Evolutionary conservation across 2,888 invertebrate species (phyloP), one percentile per base, ranked within the genome.

Genomic region (Trypoxylon attenuatum): DNA sequence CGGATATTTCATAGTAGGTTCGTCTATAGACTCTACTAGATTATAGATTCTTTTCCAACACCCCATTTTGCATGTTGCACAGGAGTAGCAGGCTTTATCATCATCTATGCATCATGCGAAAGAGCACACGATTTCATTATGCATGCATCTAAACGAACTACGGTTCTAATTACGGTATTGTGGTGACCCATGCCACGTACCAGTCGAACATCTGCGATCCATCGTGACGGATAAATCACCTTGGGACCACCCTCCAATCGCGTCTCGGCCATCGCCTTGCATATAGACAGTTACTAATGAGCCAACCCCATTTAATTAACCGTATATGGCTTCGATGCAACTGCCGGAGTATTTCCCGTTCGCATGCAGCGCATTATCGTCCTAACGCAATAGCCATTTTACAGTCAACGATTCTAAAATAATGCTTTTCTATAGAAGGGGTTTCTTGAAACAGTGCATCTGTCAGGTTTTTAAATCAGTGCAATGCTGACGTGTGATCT

Each of bases 271-370:
- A 77, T 76, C 76, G 77, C 77, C 79, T 77, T 79, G 80, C 79
- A 80, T 80, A 80, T 78, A 80, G 80, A 80, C 79, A 79, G 75
- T 78, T 77, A 78, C 77, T 80, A 80, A 80, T 79, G 78, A 80
- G 78, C 71, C 76, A 73, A 73, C 73, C 77, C 77, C 78, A 78
- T 78, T 79, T 80, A 80, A 80, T 80, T 80, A 79, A 79, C 76
- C 69, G 71, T 71, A 76, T 77, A 73, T 74, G 66, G 76, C 64
- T 73, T 73, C 73, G 67, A 73, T 78, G 71, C 76, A 75, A 78
- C 74, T 78, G 76, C 68, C 73, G 56, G 64, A 69, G 71, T 78
- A 76, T 77, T 78, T 77, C 72, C 69, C 63, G 54, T 64, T 75
- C 64, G 46, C 51, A 33, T 59, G 54, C 41, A 60, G 54, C 57